Base-by-base conservation (phyloP, 1,140 invertebrate species). In the Bombyx mandarina region DNA sequence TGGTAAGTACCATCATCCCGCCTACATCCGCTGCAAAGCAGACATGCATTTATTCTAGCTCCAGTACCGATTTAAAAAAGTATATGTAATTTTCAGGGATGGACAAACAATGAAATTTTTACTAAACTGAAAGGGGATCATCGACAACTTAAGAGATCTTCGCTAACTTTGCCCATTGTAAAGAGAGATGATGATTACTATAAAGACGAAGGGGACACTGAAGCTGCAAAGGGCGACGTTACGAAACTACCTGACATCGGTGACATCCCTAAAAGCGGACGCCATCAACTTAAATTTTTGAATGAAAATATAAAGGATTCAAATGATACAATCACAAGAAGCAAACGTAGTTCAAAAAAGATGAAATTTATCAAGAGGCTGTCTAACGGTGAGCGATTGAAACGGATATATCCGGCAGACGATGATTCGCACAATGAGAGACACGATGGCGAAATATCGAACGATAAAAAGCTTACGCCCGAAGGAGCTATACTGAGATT, bases 401-500 rank as follows among this genome's bases (percentile, higher is more conserved):
- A 55, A n/a, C 65, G 69, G 46, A 45, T 62, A 7, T 77, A 2
- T 60, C 70, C 35, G 4, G 69, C 61, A 48, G 69, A 79, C 26
- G 65, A 64, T 22, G 54, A 54, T 10, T 56, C 68, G 2, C 68
- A 52, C 48, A 54, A 52, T 55, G 58, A 66, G 22, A 45, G 61
- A 12, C 60, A 56, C 52, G 52, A 42, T 44, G 49, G 45, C 47
- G 53, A 57, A n/a, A 56, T 22, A 61, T n/a, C 47, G 43, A 58
- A 62, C 50, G 73, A 82, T 62, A 82, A 78, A 61, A 83, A 80
- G 75, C 70, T 77, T 52, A 90, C 89, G 55, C 89, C 83, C 50
- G 89, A 84, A 69, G 83, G 77, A 55, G 67, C 68, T 52, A 86
- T 82, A 62, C 70, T 91, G 66, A 90, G 88, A 43, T 49, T 72